These are phyloP conservation scores for Hypanus sabinus DNA, from an alignment of 2,113 vertebrate genomes.

Conservation along the genomic window DNA sequence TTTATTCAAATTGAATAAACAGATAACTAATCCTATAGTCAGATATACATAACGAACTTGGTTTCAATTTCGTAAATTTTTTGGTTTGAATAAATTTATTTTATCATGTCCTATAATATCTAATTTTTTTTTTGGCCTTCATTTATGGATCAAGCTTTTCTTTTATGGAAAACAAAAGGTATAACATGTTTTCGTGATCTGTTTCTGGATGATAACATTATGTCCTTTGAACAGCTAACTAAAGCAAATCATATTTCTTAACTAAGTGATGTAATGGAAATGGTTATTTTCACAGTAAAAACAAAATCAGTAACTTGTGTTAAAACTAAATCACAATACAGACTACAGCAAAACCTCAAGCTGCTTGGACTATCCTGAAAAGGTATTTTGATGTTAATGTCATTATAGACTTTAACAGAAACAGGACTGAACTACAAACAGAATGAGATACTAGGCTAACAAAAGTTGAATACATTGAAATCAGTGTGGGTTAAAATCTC, in stretches of 20 bases:
- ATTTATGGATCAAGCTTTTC: too few relatives aligned
- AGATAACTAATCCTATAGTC: too few relatives aligned
- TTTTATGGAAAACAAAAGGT: too few relatives aligned
- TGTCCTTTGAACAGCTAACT: too few relatives aligned
- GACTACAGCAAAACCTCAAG: neutral
- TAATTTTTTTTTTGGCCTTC: too few relatives aligned
- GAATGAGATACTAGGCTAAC: neutral
- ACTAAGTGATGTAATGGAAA: neutral
- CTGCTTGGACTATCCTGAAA: neutral
- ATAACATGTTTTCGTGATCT: too few relatives aligned
- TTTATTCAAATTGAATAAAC: too few relatives aligned
- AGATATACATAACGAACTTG: too few relatives aligned
- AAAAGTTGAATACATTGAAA: neutral
- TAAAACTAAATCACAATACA: neutral
- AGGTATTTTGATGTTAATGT: neutral
- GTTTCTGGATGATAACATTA: too few relatives aligned
- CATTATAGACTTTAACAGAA: neutral
- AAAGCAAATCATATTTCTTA: neutral
- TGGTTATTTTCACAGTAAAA: neutral
- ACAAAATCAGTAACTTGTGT: neutral
- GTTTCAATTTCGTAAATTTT: too few relatives aligned
- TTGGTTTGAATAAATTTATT: too few relatives aligned
- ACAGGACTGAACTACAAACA: neutral
- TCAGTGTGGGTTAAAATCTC: neutral
- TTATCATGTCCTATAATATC: too few relatives aligned